These are phyloP conservation scores for Tenthredo livida DNA, from an alignment of 2,888 invertebrate genomes.

Conservation along the genomic window DNA sequence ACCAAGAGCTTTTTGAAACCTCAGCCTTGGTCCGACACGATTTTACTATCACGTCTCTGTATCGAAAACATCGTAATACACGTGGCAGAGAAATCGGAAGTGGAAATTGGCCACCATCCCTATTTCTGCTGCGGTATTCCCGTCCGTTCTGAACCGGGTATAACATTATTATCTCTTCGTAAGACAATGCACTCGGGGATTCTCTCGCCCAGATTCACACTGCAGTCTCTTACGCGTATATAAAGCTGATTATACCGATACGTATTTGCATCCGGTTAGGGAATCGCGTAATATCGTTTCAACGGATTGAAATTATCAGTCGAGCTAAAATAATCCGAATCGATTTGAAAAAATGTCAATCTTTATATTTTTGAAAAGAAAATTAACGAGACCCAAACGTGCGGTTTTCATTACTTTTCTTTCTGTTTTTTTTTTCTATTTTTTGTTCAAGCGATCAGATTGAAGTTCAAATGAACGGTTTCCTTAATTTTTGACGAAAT, in stretches of 20 bases:
- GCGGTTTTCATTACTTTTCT: not conserved
- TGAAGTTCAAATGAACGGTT: too few species aligned
- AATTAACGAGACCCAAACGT: not conserved
- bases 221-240: not conserved
- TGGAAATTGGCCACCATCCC: constrained; percentile 20
- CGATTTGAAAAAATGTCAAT: not conserved
- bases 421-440: not conserved
- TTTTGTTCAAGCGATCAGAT: too few species aligned
- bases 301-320: not conserved
- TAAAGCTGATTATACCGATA: not conserved
- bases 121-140: not conserved
- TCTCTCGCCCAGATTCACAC: not conserved
- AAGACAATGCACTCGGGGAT: constrained; percentile 1
- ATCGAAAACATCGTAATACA: not conserved
- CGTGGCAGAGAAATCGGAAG: not conserved
- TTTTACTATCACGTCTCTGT: not conserved
- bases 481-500: too few species aligned
- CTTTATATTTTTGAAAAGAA: not conserved
- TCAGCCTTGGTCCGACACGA: not conserved
- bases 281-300: not conserved
- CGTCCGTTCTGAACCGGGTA: not conserved
- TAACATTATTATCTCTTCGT: not conserved
- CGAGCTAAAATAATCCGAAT: not conserved
- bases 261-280: not conserved
- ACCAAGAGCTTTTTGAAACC: not conserved